Evolutionary conservation across 2,888 invertebrate species (phyloP), one percentile per base, ranked within the genome.

Genomic region (Nomada fabriciana): DNA sequence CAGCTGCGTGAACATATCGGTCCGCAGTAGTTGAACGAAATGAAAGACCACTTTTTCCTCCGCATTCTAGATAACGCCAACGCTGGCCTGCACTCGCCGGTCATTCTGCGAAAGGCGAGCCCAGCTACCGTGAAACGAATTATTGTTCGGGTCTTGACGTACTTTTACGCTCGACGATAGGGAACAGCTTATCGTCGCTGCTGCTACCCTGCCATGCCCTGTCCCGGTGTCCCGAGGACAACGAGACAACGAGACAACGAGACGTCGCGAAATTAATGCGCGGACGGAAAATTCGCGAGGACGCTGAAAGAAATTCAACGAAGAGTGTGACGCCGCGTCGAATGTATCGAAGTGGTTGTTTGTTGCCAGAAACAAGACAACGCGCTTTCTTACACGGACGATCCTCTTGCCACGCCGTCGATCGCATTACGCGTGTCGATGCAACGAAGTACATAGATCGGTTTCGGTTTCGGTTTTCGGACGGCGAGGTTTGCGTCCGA

Each of bases 1-100:
- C 67, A 47, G 71, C 52, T 78, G 78, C 80, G 80, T 57, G 80
- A 80, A 77, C 80, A 47, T 77, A 80, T 80, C 80, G 72, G 76
- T 47, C 36, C 23, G 63, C 72, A 64, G 71, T 64, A 71, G 71
- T 60, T 77, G 60, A 15, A 57, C 61, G 72, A 55, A 59, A 72
- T 67, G 78, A 77, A 77, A 67, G 77, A 71, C 65, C 55, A 13
- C 64, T 55, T 25, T 63, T 20, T 57, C 43, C 69, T 57, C 57
- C 2, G 36, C 53, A 61, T 57, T 50, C 74, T 25, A 80, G 80
- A 80, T 78, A 80, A 78, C 72, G 80, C 52, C 71, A 67, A 64
- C 63, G 78, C 61, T 80, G 79, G 76, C 60, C 77, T 67, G 64
- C 63, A 42, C 69, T 69, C n/a, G 18, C n/a, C 60, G 11, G 18